Percentiles rank a stretch among this genome's conserved stretches.
These are phyloP conservation scores for Toxostoma redivivum DNA, from an alignment of 2,113 vertebrate species.

Conservation along the genomic window DNA sequence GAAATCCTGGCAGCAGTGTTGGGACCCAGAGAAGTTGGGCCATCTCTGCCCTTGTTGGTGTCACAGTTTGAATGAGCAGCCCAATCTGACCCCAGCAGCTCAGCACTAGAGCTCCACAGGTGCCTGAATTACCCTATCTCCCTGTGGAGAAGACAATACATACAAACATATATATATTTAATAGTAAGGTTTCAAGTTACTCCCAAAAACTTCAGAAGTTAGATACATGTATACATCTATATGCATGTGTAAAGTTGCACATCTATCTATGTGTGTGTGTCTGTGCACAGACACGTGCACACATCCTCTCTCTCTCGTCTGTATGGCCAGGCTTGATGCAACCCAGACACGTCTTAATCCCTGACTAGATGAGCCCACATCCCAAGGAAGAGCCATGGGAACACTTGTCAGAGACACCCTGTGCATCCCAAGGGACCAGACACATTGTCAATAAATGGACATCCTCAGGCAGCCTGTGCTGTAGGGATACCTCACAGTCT, in stretches of 20 bases:
- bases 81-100: accelerated
- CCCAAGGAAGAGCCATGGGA: background rate
- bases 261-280: background rate
- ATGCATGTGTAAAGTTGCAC: background rate
- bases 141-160: background rate
- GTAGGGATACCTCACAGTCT: background rate
- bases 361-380: background rate
- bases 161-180: background rate
- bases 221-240: background rate
- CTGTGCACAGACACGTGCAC: accelerated
- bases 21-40: background rate
- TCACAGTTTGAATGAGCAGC: background rate
- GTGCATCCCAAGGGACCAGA: background rate
- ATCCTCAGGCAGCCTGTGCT: background rate
- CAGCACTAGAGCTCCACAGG: background rate
- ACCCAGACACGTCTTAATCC: background rate
- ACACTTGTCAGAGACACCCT: background rate
- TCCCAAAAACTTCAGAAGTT: background rate
- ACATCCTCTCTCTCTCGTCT: background rate
- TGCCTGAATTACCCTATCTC: background rate
- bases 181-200: background rate
- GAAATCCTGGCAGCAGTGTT: background rate
- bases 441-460: background rate
- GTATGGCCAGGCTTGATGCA: background rate
- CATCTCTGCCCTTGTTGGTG: background rate